Conservation (phyloP, 1,140 invertebrate species). For the Doryteuthis pealeii region DNA sequence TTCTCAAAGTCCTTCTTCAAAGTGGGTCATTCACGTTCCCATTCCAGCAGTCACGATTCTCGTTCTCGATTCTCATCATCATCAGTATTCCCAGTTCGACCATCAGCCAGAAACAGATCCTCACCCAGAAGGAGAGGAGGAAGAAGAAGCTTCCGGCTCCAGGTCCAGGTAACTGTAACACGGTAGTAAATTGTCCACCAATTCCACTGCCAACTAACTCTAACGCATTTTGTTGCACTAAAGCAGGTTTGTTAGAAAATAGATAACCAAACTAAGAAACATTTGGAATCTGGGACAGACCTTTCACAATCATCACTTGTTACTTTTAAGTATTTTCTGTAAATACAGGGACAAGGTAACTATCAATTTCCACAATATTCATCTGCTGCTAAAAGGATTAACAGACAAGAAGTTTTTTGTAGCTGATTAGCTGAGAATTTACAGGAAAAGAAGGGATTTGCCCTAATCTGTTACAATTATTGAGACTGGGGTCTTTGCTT, state of each 20-base stretch:
- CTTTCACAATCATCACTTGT: no score
- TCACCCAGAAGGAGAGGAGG: not conserved
- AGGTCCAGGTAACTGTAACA: slow-evolving; percentile 51
- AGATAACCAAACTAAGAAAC: no score
- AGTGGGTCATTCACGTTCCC: slow-evolving; percentile 5
- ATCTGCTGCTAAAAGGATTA: no score
- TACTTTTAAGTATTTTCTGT: no score
- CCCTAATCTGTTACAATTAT: no score
- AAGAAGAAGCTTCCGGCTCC: slow-evolving; percentile 27
- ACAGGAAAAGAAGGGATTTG: no score
- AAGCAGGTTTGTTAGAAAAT: slow-evolving; percentile 17
- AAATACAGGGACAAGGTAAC: no score
- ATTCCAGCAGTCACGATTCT: slow-evolving; percentile 1
- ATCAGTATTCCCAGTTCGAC: slow-evolving; percentile 23
- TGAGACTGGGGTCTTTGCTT: no score
- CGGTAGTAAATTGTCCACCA: slow-evolving; percentile 39
- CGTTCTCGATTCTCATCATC: slow-evolving; percentile 17
- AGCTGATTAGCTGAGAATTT: no score
- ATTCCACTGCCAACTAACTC: slow-evolving; percentile 6
- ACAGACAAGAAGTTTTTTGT: no score
- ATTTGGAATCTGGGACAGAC: no score
- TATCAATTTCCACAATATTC: no score
- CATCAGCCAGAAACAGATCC: not conserved
- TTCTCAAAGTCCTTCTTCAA: not conserved
- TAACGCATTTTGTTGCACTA: slow-evolving; percentile 14